Evolutionary conservation across 2,888 invertebrate species (phyloP), one percentile per base, ranked within the genome.

Genomic region (Eledona agricola): DNA sequence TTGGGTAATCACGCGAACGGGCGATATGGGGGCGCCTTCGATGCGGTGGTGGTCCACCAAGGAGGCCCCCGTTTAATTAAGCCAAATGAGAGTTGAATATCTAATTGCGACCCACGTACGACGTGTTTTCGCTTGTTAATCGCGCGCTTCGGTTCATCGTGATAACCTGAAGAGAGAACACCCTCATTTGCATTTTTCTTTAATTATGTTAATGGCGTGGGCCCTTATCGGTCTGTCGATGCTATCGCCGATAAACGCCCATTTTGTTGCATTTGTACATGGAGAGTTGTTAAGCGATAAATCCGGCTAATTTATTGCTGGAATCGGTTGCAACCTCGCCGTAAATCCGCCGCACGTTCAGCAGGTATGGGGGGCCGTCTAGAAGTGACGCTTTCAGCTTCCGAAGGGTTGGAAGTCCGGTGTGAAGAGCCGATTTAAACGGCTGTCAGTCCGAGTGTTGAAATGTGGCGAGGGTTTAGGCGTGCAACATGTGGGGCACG

Each of bases 1-100:
- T 70, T 54, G 25, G 26, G 50, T 54, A 54, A 54, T 54, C 54
- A 54, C 65, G 66, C 63, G 62, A 66, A 67, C 66, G 17, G 22
- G 15, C 10, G 40, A 50, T 49, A 17, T 19, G 53, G 28, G 25
- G 19, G 29, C 47, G 34, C 50, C n/a, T n/a, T n/a, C n/a, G n/a
- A n/a, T n/a, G n/a, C n/a, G n/a, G 49, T 49, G 51, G 53, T 42
- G 51, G 20, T 47, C 45, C 45, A 37, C 35, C 43, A 35, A 28
- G 47, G 52, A 50, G 54, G 49, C 53, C 37, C n/a, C 31, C 46
- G 57, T 58, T 62, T 64, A 60, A 64, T 64, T 64, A 62, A 59
- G 47, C 54, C 50, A 51, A 46, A 51, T 58, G 60, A 58, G 64
- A 58, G 52, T 52, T 43, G 64, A 62, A 64, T 64, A 58, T 59